Percentiles rank a stretch among this genome's conserved stretches.
Conservation (phyloP, 2,113 vertebrate species). For the Prionailurus bengalensis region DNA sequence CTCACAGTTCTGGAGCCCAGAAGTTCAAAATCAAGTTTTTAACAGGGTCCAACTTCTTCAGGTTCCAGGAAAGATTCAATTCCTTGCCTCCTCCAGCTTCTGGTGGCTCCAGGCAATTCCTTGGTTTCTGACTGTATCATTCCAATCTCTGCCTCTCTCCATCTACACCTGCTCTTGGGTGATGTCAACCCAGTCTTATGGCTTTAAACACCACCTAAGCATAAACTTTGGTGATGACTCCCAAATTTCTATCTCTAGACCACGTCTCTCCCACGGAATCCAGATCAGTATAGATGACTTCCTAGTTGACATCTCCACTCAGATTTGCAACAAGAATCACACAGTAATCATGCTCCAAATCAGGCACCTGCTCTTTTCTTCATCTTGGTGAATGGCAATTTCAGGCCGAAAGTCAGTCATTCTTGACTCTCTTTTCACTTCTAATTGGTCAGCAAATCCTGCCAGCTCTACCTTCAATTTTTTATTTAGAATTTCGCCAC, state of each 20-base stretch:
- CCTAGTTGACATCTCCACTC: background rate
- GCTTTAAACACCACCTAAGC: background rate
- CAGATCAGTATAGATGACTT: too few species aligned
- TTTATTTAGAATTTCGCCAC: background rate
- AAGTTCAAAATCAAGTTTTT: background rate
- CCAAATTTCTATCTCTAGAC: background rate
- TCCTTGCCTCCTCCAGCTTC: background rate
- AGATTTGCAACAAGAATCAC: background rate
- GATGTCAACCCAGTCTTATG: background rate
- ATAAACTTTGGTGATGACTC: background rate
- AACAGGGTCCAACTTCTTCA: background rate
- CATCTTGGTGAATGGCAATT: background rate
- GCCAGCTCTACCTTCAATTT: background rate
- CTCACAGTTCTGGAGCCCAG: background rate
- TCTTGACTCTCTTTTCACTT: background rate
- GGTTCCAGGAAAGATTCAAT: accelerated
- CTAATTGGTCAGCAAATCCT: background rate
- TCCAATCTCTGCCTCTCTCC: background rate
- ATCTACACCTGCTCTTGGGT: background rate
- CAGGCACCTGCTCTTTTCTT: background rate
- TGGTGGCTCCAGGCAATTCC: background rate
- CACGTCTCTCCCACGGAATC: background rate
- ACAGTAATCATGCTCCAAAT: background rate
- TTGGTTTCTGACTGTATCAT: background rate
- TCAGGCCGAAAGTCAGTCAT: background rate